Evolutionary conservation across 2,888 invertebrate species (phyloP), one percentile per base, ranked within the genome.

Genomic region (Ochlodes sylvanus): DNA sequence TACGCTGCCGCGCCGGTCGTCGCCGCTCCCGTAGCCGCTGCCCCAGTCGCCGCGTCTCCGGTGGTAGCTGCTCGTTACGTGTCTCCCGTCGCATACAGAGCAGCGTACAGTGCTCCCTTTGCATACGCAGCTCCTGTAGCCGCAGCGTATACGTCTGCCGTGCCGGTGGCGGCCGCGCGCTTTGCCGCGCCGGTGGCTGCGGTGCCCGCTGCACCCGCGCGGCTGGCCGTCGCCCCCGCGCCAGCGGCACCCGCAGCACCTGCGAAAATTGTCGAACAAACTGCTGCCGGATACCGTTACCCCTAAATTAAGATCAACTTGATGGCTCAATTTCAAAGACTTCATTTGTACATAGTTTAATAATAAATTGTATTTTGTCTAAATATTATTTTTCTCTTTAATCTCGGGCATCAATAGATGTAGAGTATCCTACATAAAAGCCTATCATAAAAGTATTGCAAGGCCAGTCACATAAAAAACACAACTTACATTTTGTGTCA

Each of bases 181-280:
- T 65, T 94, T 86, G 77, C 94, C 92, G 69, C 91, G 19, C 66
- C 75, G 1, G 69, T 72, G 3, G 76, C 75, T 0, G 72, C 71
- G 14, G 72, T 75, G n/a, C 71, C 73, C 0, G 71, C 76, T 7
- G 73, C 81, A 32, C 83, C 80, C 32, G 81, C 79, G 19, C 77
- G 81, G 0, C 76, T 77, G 21, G 78, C 80, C 2, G 78, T 76
- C 93, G 75, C 76, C 32, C 70, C 73, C 17, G 96, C 95, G 5
- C 62, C 71, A 83, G 79, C 93, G 86, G 78, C 93, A 87, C 77
- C 95, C 73, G 81, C 96, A 94, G 79, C 96, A 92, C 77, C 96
- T 92, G 91, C 96, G 91, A 83, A 96, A 78, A 38, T 95, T 87
- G 84, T 96, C 90, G 77, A 96, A 89, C 85, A 79, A 58, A 82